Base-by-base conservation (phyloP, 2,888 invertebrate species). In the Ormyrus labotus region DNA sequence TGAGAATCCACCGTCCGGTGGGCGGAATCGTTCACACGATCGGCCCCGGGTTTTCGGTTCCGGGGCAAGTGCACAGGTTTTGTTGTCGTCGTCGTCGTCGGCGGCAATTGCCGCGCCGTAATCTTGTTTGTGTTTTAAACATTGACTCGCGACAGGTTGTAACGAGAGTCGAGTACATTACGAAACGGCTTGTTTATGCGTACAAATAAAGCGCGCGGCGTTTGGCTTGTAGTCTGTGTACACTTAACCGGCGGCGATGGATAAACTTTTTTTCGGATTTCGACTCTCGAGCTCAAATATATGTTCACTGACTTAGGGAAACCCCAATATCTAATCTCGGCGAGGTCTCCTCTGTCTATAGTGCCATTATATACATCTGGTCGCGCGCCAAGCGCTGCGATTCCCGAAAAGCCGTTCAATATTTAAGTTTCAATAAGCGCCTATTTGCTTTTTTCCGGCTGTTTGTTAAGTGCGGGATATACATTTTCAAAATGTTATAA, bases 1-100 rank as follows among this genome's bases (percentile, higher is more conserved):
- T 87, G 86, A 85, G 87, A 87, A 87, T 84, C 77, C 61, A 70
- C 75, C 55, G 74, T 67, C 57, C 34, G 34, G 34, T 34, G 34
- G 60, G 50, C 57, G 63, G 10, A 69, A 65, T 69, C 64, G 81
- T 78, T 78, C 78, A 83, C 80, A 75, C 64, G 50, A 77, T 78
- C 63, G 13, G 10, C 47, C 6, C 48, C 7, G 2, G 51, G 19
- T 7, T 13, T 53, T 34, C 34, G n/a, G 53, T 11, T 51, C 53
- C 34, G 19, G 2, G 7, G 11, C n/a, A 34, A 34, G 34, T 34
- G 34, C 34, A 34, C 13, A 13, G 13, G 34, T 34, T 34, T 48
- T 47, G 45, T 48, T 47, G 6, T 55, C 45, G 34, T n/a, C 34
- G 53, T 45, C 53, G 55, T 53, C 51, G 53, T 68, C 55, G 78